Base-by-base conservation (phyloP, 2,113 vertebrate genomes). In the Leiothrix lutea region DNA sequence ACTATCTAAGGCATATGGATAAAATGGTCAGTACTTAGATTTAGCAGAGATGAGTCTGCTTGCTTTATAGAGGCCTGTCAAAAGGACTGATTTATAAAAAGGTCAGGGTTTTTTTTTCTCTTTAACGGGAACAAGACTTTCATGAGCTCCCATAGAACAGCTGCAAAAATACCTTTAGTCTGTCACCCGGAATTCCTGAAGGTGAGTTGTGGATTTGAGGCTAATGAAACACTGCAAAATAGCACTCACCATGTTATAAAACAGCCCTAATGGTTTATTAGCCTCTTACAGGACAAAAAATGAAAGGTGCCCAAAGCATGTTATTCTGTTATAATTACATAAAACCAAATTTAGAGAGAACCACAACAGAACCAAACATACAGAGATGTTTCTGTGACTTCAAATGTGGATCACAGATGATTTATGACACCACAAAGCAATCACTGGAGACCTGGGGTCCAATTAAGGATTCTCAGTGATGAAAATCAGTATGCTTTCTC, bases 141-240 rank as follows among this genome's bases (percentile, higher is more conserved):
- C 87, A 95, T 88, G 60, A 95, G 71, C 64, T 97, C 40, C 48
- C 78, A 96, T 38, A 92, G 94, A 97, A 94, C 94, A 98, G 97
- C 97, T 98, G 94, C 96, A 97, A 97, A 97, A 98, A 97, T 95
- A 97, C 86, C 93, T 95, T 91, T 87, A 94, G 47, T 79, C 65
- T 90, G 86, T 92, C 91, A 97, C 95, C 90, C 95, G 86, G 96
- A 96, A 96, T 98, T 97, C 91, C 92, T 97, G 94, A 97, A 96
- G 92, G 91, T 95, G 81, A 95, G 77, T 93, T 96, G 96, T 90
- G 90, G 91, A 95, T 97, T 97, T 97, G 94, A 95, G 96, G 94
- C 90, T 96, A 97, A 96, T 97, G 97, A 97, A 97, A 98, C 96
- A 92, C 92, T 94, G 91, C 95, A 96, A 97, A 97, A 96, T 87